Base-by-base conservation (phyloP, 2,797 vertebrate species). In the Pyrocephalus nanus region DNA sequence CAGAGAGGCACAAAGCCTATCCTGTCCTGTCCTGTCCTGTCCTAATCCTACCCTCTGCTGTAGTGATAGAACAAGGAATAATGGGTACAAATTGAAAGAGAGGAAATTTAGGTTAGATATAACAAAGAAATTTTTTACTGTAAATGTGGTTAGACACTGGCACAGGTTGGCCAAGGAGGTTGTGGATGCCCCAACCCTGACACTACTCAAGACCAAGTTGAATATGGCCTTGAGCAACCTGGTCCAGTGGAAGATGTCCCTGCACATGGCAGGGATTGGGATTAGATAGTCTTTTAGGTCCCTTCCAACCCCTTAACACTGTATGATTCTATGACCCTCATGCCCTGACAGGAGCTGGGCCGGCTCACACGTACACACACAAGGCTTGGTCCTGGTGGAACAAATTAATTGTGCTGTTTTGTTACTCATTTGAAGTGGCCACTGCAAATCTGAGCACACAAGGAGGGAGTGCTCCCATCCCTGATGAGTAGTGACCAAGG, bases 321-420 rank as follows among this genome's bases (percentile, higher is more conserved):
- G 12, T 11, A 5, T 4, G 6, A n/a, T 43, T 38, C 32, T 12
- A 18, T n/a, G 17, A 15, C 48, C 23, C 14, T 25, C 4, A 0
- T 2, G 7, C 34, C 27, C 71, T 14, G 53, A 7, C 23, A 6
- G 66, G 21, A 47, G 66, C 62, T 4, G 53, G 29, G 32, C 32
- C 11, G 64, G 50, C 19, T 32, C 23, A 15, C 11, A 26, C 17
- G 1, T 4, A 7, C 8, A 15, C 26, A 25, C 25, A 30, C 16
- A 12, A 5, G 6, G 20, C 12, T 25, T 14, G 11, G 29, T 30
- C 10, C 50, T 4, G 55, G 15, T 3, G 25, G 40, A 22, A 42
- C 25, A 14, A 5, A 22, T 5, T 25, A 13, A n/a, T 2, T 5
- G 43, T 1, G 9, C 12, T 9, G 4, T 9, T 48, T 5, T 2